Evolutionary conservation across 2,888 invertebrate species (phyloP).

Genomic region (Pristionchus fissidentatus): DNA sequence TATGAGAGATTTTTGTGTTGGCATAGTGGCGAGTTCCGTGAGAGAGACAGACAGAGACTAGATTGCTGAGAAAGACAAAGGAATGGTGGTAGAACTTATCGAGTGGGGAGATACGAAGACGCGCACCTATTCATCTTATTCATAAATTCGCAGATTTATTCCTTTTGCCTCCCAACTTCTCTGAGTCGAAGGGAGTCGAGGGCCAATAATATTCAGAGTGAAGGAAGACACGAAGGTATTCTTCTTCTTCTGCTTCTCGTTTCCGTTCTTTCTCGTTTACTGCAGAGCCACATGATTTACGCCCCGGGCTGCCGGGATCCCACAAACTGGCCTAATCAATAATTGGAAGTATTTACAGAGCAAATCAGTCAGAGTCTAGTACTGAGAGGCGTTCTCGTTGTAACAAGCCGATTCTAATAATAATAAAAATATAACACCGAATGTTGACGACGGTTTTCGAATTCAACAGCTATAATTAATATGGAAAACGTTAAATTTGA

Average conservation of each 20-base stretch:
- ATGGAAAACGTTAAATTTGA: too few species aligned
- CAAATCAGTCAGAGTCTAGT: too few species aligned
- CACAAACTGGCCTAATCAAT: too few species aligned
- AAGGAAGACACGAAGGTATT: neutral
- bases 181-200: neutral
- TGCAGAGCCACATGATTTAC: neutral
- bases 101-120: neutral
- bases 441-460: too few species aligned
- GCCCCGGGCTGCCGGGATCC: too few species aligned
- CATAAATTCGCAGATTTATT: neutral
- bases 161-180: neutral
- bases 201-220: neutral
- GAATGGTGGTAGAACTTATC: neutral
- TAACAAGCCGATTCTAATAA: too few species aligned
- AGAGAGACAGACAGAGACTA: neutral
- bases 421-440: too few species aligned
- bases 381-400: too few species aligned
- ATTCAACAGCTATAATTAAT: too few species aligned
- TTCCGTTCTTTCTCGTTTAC: constrained; percentile 3
- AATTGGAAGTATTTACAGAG: too few species aligned
- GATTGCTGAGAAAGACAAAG: neutral
- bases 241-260: neutral
- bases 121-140: too few species aligned
- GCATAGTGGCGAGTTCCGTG: neutral
- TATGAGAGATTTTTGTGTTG: neutral